Base-by-base conservation (phyloP, 2,113 vertebrate species). In the Amphiprion ocellaris region DNA sequence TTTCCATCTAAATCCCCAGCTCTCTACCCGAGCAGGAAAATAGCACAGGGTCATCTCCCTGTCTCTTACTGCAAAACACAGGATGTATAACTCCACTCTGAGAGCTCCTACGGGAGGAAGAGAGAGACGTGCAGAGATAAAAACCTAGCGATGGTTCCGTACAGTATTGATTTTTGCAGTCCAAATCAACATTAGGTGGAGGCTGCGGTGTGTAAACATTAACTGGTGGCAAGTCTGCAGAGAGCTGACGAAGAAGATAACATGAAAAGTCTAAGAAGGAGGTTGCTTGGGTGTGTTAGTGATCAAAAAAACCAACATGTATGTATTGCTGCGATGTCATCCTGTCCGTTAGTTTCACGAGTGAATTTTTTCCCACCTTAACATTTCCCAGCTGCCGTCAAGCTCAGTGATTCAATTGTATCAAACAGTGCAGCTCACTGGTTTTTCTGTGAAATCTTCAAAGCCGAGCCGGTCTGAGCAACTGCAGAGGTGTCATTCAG, bases 1-100 rank as follows among this genome's bases (percentile, higher is more conserved):
- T 81, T 88, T 85, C 72, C 59, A 90, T 93, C 81, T 87, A 82
- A 79, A 88, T 90, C 86, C 55, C 30, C 37, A 47, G 72, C 76
- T 81, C 82, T 85, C 77, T 63, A 77, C 33, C 71, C 62, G 4
- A 85, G 75, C 81, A 84, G 68, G 60, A 82, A 83, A 85, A 90
- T 39, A 84, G 59, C 74, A 82, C 63, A 11, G 82, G 77, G 74
- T 90, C 79, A 75, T 82, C 77, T 79, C 61, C 53, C 58, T 63
- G 78, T 81, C 83, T 89, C 66, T 72, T 33, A 52, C 66, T 68
- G 76, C 64, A 83, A 88, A 85, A 87, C 11, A 63, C 69, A 76
- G 82, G 81, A 85, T 77, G 66, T 75, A 70, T 67, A 69, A 77
- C 56, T 64, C 60, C 16, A 12, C 66, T 58, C 61, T 28, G 52